Conservation (phyloP, 2,797 vertebrate genomes). For the Muraenolepis orangiensis region DNA sequence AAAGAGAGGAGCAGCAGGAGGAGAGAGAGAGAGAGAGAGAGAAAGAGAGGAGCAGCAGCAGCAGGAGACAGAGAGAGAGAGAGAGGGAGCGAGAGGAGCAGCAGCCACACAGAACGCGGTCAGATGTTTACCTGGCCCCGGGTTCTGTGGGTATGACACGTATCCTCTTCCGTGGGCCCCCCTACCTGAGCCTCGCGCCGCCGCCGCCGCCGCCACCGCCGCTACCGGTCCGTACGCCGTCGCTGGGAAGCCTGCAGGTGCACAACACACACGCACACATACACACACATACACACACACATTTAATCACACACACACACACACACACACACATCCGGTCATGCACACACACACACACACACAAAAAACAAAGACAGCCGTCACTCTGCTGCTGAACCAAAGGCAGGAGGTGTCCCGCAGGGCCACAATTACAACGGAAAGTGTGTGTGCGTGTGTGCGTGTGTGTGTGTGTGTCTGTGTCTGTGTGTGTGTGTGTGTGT, state of each 20-base stretch:
- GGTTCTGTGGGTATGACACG: slow-evolving; percentile 89
- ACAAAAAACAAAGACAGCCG: not conserved
- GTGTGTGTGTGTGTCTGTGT: not conserved
- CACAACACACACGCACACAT: slow-evolving; percentile 58
- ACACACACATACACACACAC: slow-evolving; percentile 33
- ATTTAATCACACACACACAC: slow-evolving; percentile 2
- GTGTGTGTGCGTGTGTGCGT: too few relatives aligned
- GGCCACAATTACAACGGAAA: too few relatives aligned
- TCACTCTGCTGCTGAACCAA: not conserved
- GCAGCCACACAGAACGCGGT: slow-evolving; percentile 91
- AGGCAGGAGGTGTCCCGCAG: too few relatives aligned
- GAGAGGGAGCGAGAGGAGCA: slow-evolving; percentile 74
- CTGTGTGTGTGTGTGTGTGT: slow-evolving; percentile 1
- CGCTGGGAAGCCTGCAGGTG: slow-evolving; percentile 87
- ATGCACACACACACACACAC: not conserved
- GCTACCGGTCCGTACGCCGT: slow-evolving; percentile 95
- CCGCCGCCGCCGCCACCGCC: slow-evolving; percentile 91
- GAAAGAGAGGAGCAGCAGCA: too few relatives aligned
- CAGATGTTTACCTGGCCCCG: slow-evolving; percentile 94
- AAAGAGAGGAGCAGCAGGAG: too few relatives aligned
- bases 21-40: too few relatives aligned
- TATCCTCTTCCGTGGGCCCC: slow-evolving; percentile 85
- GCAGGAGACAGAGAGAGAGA: slow-evolving; percentile 51
- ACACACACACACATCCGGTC: too few relatives aligned
- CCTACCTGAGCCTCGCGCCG: slow-evolving; percentile 99